phyloP scores from a whole-genome alignment of 2,888 invertebrate species.

The Phaonia tiefii region DNA sequence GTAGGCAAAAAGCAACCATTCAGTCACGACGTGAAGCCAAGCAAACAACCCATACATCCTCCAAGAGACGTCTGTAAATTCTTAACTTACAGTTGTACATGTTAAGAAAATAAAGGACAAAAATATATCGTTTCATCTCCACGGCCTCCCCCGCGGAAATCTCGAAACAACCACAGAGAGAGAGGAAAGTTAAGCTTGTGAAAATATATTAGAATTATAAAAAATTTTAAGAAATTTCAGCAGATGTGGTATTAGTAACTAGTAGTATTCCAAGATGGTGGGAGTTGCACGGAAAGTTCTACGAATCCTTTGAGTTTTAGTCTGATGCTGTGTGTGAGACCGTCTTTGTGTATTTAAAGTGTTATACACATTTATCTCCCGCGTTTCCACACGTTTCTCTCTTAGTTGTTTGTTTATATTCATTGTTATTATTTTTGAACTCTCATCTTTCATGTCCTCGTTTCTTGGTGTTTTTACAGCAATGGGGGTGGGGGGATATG shows the following conservation, averaged over 20 bases:
- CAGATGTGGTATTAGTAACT: too few species aligned
- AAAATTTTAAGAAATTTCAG: constrained; percentile 9
- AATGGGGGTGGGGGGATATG: too few species aligned
- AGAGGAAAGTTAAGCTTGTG: constrained; percentile 14
- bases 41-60: background rate
- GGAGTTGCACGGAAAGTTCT: too few species aligned
- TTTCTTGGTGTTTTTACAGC: background rate
- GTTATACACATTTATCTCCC: constrained; percentile 18
- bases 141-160: background rate
- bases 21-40: too few species aligned
- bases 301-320: background rate
- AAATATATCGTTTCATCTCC: too few species aligned
- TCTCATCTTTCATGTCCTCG: background rate
- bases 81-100: too few species aligned
- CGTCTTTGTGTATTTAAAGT: background rate
- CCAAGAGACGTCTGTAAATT: too few species aligned
- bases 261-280: too few species aligned
- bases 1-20: too few species aligned
- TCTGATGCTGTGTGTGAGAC: background rate
- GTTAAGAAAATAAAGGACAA: too few species aligned
- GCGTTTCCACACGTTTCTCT: background rate
- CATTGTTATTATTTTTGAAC: constrained; percentile 25
- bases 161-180: background rate
- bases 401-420: constrained; percentile 6
- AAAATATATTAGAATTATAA: constrained; percentile 7